phyloP scores from a whole-genome alignment of 37 sponge, comb jelly and placozoan species.

The Cliona cf. orientalis region DNA sequence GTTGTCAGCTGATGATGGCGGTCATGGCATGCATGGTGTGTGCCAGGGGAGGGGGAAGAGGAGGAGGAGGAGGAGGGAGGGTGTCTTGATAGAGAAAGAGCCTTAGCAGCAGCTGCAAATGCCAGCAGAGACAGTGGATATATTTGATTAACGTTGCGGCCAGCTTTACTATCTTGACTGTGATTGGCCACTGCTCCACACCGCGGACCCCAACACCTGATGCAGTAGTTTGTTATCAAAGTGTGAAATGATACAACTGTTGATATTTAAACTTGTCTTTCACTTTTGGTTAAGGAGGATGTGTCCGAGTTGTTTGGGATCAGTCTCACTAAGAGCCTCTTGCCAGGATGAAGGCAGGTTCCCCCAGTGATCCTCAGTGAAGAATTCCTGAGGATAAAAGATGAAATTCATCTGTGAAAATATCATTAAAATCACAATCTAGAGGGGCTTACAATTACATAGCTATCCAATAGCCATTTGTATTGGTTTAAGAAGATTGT shows the following conservation, averaged over 20 bases:
- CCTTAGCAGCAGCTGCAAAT: constrained; percentile 43
- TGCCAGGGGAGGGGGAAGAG: too few relatives aligned
- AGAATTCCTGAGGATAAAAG: constrained; percentile 67
- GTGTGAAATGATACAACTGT: too few relatives aligned
- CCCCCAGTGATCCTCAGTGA: constrained; percentile 77
- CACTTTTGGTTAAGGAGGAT: too few relatives aligned
- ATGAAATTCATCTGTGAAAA: background rate
- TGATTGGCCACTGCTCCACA: background rate
- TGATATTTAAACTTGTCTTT: too few relatives aligned
- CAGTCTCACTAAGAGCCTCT: constrained; percentile 3
- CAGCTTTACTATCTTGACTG: background rate
- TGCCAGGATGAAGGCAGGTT: constrained; percentile 65
- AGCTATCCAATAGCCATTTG: constrained; percentile 55
- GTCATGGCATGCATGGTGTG: too few relatives aligned
- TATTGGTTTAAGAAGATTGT: too few relatives aligned
- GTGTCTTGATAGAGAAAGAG: constrained; percentile 17
- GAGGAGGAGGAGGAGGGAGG: background rate
- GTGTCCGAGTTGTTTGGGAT: constrained; percentile 16
- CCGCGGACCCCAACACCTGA: background rate
- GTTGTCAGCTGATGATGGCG: too few relatives aligned
- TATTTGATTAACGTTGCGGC: constrained; percentile 9
- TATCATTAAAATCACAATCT: background rate
- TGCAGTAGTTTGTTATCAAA: too few relatives aligned
- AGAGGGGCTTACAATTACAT: constrained; percentile 50
- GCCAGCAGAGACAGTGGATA: constrained; percentile 81